Base-by-base conservation (phyloP, 2,113 vertebrate genomes). In the Climacteris rufus region DNA sequence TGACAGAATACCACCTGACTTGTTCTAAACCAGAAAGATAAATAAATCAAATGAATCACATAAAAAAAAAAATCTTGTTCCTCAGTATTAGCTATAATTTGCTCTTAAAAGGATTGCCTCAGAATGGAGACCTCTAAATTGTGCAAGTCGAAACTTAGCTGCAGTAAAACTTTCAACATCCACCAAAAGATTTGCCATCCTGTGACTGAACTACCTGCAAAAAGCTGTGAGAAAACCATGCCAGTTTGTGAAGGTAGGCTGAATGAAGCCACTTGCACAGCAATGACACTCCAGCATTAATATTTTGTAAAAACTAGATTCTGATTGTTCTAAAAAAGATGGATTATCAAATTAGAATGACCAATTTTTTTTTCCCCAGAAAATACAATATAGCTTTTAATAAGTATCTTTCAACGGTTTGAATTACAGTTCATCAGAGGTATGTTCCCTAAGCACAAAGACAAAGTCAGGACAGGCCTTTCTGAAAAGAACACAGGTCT, bases 291-390 rank as follows among this genome's bases (percentile, higher is more conserved):
- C 5, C 24, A 87, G 49, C 23, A 72, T 15, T 47, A 75, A 12
- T 22, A 70, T 50, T 75, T 45, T 33, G 52, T 12, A 50, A 63
- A 68, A 66, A 52, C 0, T 9, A 74, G 20, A 52, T 60, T 87
- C 7, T 39, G 9, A 39, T 11, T 69, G 23, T 50, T 77, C 30
- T 50, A 59, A 22, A 44, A 71, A 37, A 20, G 27, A 31, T 42
- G 33, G 16, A 76, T 33, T 60, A 72, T 8, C 7, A 83, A 76
- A 68, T 31, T 28, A 63, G 14, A 76, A 52, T 52, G 10, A 42
- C 1, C 4, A 4, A 6, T 20, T 30, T 61, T 59, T 65, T n/a
- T 27, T 21, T 1, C 1, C 13, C 16, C 50, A 17, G 8, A 50
- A 65, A 64, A 33, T 4, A 60, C 33, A 87, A 28, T 11, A 49